These are phyloP conservation scores for Neoascia interrupta DNA, from an alignment of 2,888 invertebrate species.

Conservation along the genomic window DNA sequence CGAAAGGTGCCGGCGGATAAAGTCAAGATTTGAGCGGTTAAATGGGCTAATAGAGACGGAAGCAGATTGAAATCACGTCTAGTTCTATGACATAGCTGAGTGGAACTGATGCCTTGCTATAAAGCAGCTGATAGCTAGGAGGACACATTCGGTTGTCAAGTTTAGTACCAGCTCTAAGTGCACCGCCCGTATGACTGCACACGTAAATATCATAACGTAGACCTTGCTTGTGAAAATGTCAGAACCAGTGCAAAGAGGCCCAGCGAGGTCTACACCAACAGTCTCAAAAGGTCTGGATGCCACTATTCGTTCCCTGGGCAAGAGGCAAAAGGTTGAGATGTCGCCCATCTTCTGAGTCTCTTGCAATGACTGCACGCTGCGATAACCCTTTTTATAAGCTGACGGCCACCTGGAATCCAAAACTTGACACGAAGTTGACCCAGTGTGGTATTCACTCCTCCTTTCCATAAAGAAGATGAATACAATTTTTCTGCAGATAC, in stretches of 20 bases:
- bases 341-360: conserved; percentile 5
- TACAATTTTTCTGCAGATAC: not conserved
- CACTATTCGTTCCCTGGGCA: conserved; percentile 17
- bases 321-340: conserved; percentile 35
- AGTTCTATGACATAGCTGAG: no score
- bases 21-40: no score
- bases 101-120: no score
- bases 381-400: conserved; percentile 24
- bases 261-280: conserved; percentile 30
- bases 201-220: conserved; percentile 39
- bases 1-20: no score
- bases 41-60: no score
- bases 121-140: no score
- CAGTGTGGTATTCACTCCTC: conserved; percentile 35
- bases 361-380: conserved; percentile 2
- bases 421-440: conserved; percentile 12
- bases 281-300: conserved; percentile 24
- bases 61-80: no score
- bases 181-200: conserved; percentile 33
- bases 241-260: conserved; percentile 5
- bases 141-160: no score
- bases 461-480: not conserved
- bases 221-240: not conserved
- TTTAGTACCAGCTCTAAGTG: conserved; percentile 36
- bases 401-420: conserved; percentile 35